Percentiles rank a stretch among this genome's conserved stretches.
These are phyloP conservation scores for Pyrocephalus nanus DNA, from an alignment of 2,797 vertebrate genomes.

Conservation along the genomic window DNA sequence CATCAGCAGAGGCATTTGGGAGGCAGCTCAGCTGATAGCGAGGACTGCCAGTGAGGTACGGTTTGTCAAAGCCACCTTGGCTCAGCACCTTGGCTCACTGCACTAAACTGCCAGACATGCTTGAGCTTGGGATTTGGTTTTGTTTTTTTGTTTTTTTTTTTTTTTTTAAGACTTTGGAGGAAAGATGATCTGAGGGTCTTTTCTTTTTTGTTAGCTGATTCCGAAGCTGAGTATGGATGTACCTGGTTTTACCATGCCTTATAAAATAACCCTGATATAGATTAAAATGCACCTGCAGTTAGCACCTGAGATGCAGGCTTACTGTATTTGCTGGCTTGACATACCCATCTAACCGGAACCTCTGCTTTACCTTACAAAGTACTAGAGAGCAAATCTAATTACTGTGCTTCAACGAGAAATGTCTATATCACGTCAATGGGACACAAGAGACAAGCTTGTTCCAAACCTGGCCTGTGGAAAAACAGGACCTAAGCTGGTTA, in stretches of 20 bases:
- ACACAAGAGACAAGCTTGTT: conserved; percentile 40
- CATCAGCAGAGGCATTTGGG: neutral
- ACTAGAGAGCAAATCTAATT: conserved; percentile 61
- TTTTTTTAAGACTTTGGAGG: neutral
- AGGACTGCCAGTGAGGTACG: neutral
- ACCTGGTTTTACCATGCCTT: neutral
- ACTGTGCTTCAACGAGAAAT: conserved; percentile 30
- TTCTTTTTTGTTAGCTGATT: neutral
- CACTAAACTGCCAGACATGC: neutral
- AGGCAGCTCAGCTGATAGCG: neutral
- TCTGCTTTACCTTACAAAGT: conserved; percentile 49
- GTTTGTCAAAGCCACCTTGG: neutral
- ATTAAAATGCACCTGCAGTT: neutral
- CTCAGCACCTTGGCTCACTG: neutral
- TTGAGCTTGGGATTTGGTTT: fast-evolving
- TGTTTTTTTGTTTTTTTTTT: too few species aligned
- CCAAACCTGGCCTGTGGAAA: conserved; percentile 31
- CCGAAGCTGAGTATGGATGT: neutral
- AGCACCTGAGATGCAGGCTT: neutral
- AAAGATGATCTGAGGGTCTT: neutral
- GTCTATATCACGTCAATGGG: conserved; percentile 3
- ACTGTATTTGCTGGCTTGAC: neutral
- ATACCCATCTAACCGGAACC: neutral
- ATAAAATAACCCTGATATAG: neutral
- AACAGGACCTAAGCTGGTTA: conserved; percentile 42